phyloP scores from a whole-genome alignment of 1,140 invertebrate genomes.

The Leptopilina clavipes region DNA sequence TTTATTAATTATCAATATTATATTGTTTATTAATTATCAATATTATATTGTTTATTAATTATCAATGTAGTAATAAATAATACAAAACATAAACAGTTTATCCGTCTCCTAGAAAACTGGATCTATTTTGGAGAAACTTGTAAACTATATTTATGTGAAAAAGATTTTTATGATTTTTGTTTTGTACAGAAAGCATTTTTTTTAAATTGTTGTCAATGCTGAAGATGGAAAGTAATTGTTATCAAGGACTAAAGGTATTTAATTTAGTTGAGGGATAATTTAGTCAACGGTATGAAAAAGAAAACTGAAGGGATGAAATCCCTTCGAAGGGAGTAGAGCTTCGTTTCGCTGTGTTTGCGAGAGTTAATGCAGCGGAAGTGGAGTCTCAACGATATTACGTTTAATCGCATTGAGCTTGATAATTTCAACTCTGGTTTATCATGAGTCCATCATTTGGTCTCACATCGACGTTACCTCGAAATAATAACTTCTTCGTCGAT shows the following conservation, averaged over 20 bases:
- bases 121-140: too few relatives aligned
- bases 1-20: too few relatives aligned
- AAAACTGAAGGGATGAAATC: not conserved
- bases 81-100: too few relatives aligned
- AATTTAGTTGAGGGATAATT: constrained; percentile 17
- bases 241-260: not conserved
- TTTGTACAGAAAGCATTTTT: not conserved
- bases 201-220: not conserved
- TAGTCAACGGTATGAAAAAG: not conserved
- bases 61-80: too few relatives aligned
- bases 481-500: constrained; percentile 1
- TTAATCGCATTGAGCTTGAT: constrained; percentile 59
- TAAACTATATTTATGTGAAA: too few relatives aligned
- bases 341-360: not conserved
- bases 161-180: not conserved
- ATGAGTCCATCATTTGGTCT: not conserved
- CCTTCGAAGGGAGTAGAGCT: not conserved
- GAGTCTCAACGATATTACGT: constrained; percentile 63
- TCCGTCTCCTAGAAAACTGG: too few relatives aligned
- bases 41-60: too few relatives aligned
- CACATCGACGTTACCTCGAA: not conserved
- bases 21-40: too few relatives aligned
- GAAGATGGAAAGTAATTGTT: not conserved
- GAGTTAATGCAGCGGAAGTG: constrained; percentile 63
- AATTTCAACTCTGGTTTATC: constrained; percentile 48